Percentiles rank a stretch among this genome's conserved stretches.
phyloP scores from a whole-genome alignment of 92 coral and sea anemone species.

The Heliopora coerulea region DNA sequence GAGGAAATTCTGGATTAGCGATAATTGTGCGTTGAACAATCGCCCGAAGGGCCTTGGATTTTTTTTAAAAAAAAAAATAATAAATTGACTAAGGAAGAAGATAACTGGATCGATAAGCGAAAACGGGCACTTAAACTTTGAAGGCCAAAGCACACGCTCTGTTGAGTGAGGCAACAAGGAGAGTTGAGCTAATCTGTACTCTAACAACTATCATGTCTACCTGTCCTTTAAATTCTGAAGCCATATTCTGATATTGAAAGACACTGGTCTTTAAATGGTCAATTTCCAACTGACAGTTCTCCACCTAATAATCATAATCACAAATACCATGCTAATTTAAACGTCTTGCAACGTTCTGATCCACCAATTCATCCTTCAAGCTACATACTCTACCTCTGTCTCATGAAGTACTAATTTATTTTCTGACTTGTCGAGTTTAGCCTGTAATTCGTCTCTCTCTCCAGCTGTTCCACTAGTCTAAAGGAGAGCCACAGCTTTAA shows the following conservation, averaged over 20 bases:
- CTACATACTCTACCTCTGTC: constrained; percentile 13
- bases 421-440: constrained; percentile 15
- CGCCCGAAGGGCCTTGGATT: no score
- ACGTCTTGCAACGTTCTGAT: not conserved
- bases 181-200: not conserved
- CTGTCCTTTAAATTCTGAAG: constrained; percentile 76
- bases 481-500: not conserved
- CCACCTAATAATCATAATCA: constrained; percentile 52
- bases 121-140: no score
- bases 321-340: no score
- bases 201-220: constrained; percentile 52
- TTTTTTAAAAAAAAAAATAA: no score
- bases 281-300: constrained; percentile 64
- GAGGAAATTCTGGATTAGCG: no score
- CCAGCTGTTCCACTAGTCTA: constrained; percentile 4
- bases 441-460: constrained; percentile 12
- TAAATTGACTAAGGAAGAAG: no score
- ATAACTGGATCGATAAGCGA: no score
- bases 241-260: constrained; percentile 61
- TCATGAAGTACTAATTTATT: constrained; percentile 11
- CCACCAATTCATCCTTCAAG: not conserved
- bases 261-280: constrained; percentile 66
- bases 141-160: no score
- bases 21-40: no score
- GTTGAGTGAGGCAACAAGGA: no score